These are phyloP conservation scores for Spilarctia lutea DNA, from an alignment of 2,888 invertebrate species.

Conservation along the genomic window DNA sequence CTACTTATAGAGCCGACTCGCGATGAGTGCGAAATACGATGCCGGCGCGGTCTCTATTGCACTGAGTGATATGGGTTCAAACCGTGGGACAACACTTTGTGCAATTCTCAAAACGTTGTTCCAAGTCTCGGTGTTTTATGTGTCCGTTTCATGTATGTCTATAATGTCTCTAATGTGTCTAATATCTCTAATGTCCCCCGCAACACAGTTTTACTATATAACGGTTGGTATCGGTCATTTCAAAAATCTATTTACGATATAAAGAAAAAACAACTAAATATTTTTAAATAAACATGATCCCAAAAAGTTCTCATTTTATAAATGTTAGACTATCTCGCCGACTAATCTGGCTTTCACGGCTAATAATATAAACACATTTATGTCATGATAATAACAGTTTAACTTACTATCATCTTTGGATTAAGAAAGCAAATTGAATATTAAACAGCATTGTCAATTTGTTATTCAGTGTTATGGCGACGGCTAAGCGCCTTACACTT, in stretches of 20 bases:
- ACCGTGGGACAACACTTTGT: no score
- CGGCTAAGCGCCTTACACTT: slow-evolving; percentile 52
- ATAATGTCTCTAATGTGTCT: no score
- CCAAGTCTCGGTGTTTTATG: no score
- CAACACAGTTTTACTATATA: no score
- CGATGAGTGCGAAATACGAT: no score
- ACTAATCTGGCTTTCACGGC: slow-evolving; percentile 5
- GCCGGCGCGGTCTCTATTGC: no score
- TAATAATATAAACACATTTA: slow-evolving; percentile 9
- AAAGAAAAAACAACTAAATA: neutral
- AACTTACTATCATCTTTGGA: slow-evolving; percentile 30
- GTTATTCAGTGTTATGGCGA: slow-evolving; percentile 46
- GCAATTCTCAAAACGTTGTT: no score
- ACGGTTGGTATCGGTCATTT: no score
- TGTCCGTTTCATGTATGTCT: no score
- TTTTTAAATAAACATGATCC: neutral
- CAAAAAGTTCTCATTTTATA: neutral
- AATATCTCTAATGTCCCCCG: no score
- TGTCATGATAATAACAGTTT: slow-evolving; percentile 29
- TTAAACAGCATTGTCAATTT: slow-evolving; percentile 52
- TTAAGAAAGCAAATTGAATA: slow-evolving; percentile 51
- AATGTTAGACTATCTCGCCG: neutral
- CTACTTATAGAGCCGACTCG: no score
- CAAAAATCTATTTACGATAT: neutral
- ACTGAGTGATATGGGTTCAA: no score